Evolutionary conservation across 1,140 invertebrate species (phyloP).

Genomic region (Matsumurasca onukii): DNA sequence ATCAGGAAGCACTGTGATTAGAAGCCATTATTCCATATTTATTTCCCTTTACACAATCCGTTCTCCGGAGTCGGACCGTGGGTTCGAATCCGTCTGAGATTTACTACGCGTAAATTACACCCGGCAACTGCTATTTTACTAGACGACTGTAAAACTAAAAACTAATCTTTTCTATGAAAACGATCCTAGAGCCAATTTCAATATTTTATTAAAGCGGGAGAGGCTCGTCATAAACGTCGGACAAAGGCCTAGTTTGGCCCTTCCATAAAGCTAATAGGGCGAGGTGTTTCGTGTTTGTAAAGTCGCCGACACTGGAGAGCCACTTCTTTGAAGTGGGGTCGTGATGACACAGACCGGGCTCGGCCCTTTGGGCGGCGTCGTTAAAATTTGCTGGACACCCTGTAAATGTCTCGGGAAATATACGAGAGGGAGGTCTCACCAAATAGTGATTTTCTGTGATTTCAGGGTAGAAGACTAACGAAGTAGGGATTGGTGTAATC

Average conservation of each 20-base stretch:
- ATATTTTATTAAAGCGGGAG: background rate
- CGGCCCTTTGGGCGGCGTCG: background rate
- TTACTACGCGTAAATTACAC: constrained; percentile 3
- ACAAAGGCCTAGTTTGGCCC: background rate
- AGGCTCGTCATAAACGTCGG: constrained; percentile 1
- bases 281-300: constrained; percentile 7
- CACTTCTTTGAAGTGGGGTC: no score
- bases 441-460: no score
- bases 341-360: no score
- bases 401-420: constrained; percentile 2
- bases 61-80: no score
- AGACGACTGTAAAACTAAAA: constrained; percentile 4
- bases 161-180: background rate
- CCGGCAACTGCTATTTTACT: background rate
- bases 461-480: no score
- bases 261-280: constrained; percentile 10
- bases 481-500: no score
- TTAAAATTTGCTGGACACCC: constrained; percentile 10
- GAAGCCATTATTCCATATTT: no score
- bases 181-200: constrained; percentile 14
- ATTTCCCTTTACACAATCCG: no score
- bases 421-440: no score
- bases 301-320: constrained; percentile 1
- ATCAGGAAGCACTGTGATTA: no score
- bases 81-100: no score